Base-by-base conservation (phyloP, 2,113 vertebrate genomes). In the Nicator chloris region DNA sequence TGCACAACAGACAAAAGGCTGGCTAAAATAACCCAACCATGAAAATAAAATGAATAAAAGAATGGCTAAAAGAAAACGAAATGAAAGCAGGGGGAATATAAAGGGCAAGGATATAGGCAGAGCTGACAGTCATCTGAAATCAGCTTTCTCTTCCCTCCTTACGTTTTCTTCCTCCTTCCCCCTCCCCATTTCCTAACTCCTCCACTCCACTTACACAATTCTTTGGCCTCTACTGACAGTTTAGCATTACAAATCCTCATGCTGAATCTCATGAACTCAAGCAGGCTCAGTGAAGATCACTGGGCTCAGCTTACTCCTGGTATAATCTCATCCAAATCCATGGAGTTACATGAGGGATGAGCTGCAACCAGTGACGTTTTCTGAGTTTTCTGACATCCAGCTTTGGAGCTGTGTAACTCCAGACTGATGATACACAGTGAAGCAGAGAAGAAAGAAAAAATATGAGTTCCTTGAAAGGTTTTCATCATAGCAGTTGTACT, bases 401-500 rank as follows among this genome's bases (percentile, higher is more conserved):
- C 24, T 27, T 91, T 84, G 92, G 76, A 95, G 57, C n/a, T 86
- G 19, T 88, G 51, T 91, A 91, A 93, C 68, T 96, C 84, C 84
- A 93, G 91, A 95, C 69, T 96, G 94, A 96, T 92, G 94, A 72
- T 51, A 37, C 57, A 63, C 20, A 54, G 76, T 75, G 90, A 97
- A 97, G 88, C 50, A 66, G 60, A 86, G 63, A 40, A 88, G 45
- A 57, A 78, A n/a, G 65, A 51, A 95, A 95, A 96, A 96, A 96
- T 95, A 95, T 31, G 76, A 94, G 93, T 82, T 96, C 82, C 70
- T 92, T 88, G 73, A 76, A 92, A 90, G 81, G 59, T 93, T 97
- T 98, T 96, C 94, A 95, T 98, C 95, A 95, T 28, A 22, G 95
- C 75, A 92, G 86, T 77, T 94, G 89, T 71, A 93, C 93, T 96